Evolutionary conservation across 2,113 vertebrate genomes (phyloP), one percentile per base, ranked within the genome.

Genomic region (Clinocottus analis): DNA sequence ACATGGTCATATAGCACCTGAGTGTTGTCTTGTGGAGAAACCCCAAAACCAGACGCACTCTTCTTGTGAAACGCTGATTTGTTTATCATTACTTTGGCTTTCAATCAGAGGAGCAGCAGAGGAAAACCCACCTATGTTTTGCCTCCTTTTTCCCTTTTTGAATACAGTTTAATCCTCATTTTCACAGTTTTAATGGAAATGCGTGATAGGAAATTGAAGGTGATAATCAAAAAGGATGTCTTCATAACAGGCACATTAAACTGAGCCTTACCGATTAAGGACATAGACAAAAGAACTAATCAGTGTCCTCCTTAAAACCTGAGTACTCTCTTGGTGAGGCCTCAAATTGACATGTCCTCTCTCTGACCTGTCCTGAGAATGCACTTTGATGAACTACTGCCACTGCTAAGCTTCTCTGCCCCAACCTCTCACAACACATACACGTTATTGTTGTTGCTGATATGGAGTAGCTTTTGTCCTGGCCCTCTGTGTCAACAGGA

Each of bases 351-450:
- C 17, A 1, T 41, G 63, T 0, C 82, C 85, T 59, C 77, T 35
- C 7, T 25, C 63, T 79, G 84, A 85, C 84, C 86, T 85, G 71
- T 71, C 23, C 62, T 47, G 14, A 75, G 80, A 84, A 77, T 75
- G 74, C 45, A 25, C 63, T 61, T 68, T 68, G 68, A 75, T 58
- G 29, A 45, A 58, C 70, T 11, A 0, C 56, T 65, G 61, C 60
- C 31, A 17, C 51, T 8, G 33, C 23, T 16, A 19, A 66, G 8
- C 14, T 23, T 13, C 60, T 56, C 64, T 39, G 37, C 16, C 39
- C 35, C n/a, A 16, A 3, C 60, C 45, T 49, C 27, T 21, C 29
- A 51, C 29, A 66, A 49, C 58, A 69, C 27, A 59, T 13, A 23
- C n/a, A 19, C 56, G 29, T 29, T 31, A 31, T 29, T 33, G 7